Evolutionary conservation across 2,888 invertebrate genomes (phyloP).

Genomic region (Erpobdella octoculata): DNA sequence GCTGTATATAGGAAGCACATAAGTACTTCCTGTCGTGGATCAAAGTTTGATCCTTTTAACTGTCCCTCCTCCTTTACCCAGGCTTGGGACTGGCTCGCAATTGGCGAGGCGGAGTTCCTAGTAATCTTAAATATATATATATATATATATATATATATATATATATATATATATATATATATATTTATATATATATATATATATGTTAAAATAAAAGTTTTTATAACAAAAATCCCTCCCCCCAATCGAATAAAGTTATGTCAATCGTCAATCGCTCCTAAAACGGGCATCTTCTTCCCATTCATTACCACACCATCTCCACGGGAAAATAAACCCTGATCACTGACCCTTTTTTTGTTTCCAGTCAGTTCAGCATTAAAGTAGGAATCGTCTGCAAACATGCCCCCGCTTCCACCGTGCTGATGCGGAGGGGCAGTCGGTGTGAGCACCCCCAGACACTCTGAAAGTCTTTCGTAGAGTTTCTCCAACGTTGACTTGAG

Average conservation of each 20-base stretch:
- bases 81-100: no score
- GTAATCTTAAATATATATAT: no score
- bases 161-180: no score
- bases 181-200: no score
- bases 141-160: no score
- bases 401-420: constrained; percentile 40
- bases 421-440: constrained; percentile 24
- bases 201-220: no score
- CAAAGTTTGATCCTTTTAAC: no score
- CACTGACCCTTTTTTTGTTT: constrained; percentile 10
- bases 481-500: constrained; percentile 71
- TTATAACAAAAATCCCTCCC: no score
- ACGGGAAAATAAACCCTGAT: background rate
- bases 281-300: background rate
- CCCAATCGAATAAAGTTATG: constrained; percentile 42
- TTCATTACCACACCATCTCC: background rate
- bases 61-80: no score
- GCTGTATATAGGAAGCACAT: no score
- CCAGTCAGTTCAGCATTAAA: constrained; percentile 1
- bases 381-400: background rate
- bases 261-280: constrained; percentile 40
- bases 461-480: constrained; percentile 60
- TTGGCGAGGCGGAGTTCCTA: no score
- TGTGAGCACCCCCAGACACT: constrained; percentile 29
- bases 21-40: no score